Percentiles rank a stretch among this genome's conserved stretches.
These are phyloP conservation scores for Montipora cactus DNA, from an alignment of 64 coral and sea anemone species.

Conservation along the genomic window DNA sequence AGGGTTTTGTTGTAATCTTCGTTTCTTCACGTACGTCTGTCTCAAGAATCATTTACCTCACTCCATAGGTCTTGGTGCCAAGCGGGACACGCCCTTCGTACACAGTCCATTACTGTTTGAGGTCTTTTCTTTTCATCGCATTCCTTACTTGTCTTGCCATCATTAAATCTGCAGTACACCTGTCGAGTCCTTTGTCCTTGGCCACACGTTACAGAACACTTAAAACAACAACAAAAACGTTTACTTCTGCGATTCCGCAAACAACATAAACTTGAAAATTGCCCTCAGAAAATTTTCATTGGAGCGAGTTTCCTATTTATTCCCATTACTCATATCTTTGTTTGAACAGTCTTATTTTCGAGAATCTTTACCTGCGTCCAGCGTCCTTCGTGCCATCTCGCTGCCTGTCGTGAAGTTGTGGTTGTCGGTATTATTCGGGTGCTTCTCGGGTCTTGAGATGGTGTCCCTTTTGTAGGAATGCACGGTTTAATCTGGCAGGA, in stretches of 20 bases:
- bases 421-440: background rate
- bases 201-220: constrained; percentile 84
- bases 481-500: constrained; percentile 38
- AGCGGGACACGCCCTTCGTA: constrained; percentile 4
- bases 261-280: background rate
- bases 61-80: constrained; percentile 45
- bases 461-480: background rate
- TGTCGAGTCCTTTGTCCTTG: constrained; percentile 41
- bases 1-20: background rate
- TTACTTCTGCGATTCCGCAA: too few species aligned
- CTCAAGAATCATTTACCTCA: constrained; percentile 17
- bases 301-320: background rate
- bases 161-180: constrained; percentile 39
- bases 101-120: background rate
- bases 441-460: background rate
- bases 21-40: background rate
- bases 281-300: too few species aligned
- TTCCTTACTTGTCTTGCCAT: background rate
- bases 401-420: background rate
- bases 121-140: constrained; percentile 56
- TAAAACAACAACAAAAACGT: background rate
- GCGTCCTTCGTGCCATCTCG: constrained; percentile 1
- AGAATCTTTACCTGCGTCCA: constrained; percentile 14
- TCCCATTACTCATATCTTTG: background rate
- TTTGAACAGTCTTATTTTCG: background rate